Evolutionary conservation across 2,113 vertebrate genomes (phyloP), one percentile per base, ranked within the genome.

Genomic region (Rhipidura dahli): DNA sequence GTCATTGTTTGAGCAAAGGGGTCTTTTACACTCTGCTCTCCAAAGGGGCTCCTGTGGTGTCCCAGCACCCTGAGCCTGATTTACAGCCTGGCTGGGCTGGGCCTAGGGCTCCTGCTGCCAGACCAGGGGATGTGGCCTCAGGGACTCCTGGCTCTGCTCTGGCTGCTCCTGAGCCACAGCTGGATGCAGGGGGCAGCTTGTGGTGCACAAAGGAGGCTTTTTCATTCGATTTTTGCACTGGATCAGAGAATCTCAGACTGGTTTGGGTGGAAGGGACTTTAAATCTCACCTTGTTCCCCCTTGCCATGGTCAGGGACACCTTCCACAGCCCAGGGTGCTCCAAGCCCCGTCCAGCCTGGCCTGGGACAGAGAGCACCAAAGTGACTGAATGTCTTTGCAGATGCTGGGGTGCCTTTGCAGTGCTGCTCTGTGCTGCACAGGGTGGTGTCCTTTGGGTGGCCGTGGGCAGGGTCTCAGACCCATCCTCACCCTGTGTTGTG

Each of bases 41-140:
- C 17, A 12, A 31, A 16, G 23, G 1, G 57, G 61, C 18, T 75
- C 22, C 69, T 75, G 56, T 19, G 77, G 30, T 22, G 57, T 12
- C 78, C 64, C 12, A 37, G 8, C 39, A 61, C 5, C 37, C 35
- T 4, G 40, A 22, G 19, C 6, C 23, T n/a, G 63, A 35, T 80
- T 68, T 51, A 33, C 9, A 76, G 66, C 40, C 71, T 30, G 57
- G 12, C 63, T 53, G 27, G 40, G 27, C 69, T 15, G 54, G 17
- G 73, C 73, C 42, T 27, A 57, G 72, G 44, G 35, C 22, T 93
- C 0, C 10, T 14, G 37, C 47, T 40, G 53, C 44, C 35, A 13
- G 22, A 19, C 3, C 21, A 15, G 42, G 0, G 30, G 27, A 40
- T 39, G 49, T 4, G 14, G 42, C 59, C 49, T 1, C 3, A 12